phyloP scores from a whole-genome alignment of 1,140 invertebrate genomes.

The Hylyphantes graminicola region DNA sequence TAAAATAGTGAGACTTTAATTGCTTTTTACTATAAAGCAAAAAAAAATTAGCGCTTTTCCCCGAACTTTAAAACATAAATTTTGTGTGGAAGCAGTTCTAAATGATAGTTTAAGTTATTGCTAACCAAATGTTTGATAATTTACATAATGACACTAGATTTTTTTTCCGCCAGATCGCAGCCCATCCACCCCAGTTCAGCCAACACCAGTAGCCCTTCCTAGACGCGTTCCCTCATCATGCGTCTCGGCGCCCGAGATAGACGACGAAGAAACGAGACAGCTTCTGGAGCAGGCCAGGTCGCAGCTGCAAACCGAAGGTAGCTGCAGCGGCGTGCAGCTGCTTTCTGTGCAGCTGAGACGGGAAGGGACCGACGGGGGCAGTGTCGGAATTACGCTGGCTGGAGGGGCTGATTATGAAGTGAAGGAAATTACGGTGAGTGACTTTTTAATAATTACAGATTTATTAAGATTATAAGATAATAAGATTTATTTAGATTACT shows the following conservation, averaged over 20 bases:
- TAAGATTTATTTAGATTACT: too few species aligned
- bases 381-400: constrained; percentile 86
- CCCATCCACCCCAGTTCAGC: background rate
- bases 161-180: background rate
- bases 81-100: too few species aligned
- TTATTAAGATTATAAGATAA: too few species aligned
- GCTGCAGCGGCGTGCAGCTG: background rate
- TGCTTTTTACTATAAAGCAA: too few species aligned
- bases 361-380: constrained; percentile 72
- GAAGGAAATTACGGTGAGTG: constrained; percentile 86
- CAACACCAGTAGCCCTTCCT: background rate
- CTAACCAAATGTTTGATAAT: background rate
- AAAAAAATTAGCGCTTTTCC: too few species aligned
- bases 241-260: background rate
- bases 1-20: too few species aligned
- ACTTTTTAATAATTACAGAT: background rate
- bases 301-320: constrained; percentile 11
- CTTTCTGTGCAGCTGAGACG: constrained; percentile 26
- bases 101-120: too few species aligned
- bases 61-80: too few species aligned
- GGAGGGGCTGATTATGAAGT: constrained; percentile 89
- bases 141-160: background rate
- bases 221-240: background rate
- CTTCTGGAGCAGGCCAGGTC: constrained; percentile 5
- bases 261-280: constrained; percentile 6